Base-by-base conservation (phyloP, 2,113 vertebrate genomes). In the Perognathus longimembris region DNA sequence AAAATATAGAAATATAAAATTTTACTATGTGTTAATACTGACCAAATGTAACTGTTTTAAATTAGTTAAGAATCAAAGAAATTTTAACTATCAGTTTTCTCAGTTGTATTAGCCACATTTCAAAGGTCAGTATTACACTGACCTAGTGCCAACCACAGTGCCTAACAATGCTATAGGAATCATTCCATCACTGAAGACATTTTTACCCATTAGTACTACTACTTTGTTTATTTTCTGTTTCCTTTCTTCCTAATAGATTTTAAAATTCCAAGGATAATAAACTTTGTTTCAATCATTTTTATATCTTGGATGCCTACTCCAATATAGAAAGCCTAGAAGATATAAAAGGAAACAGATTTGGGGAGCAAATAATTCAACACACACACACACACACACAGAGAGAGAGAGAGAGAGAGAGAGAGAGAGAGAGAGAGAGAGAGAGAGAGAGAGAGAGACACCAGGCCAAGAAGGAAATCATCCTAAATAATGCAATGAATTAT, bases 301-400 rank as follows among this genome's bases (percentile, higher is more conserved):
- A 32, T 63, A 42, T 50, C 1, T 30, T 61, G 18, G 3, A 45
- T 64, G 3, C 38, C 66, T 75, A 63, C 4, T 54, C 12, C 1
- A 85, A 73, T 17, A 50, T 11, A 69, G 32, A 90, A 6, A 87
- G 1, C 2, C 3, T 78, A 22, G 22, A 73, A 22, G 20, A 73
- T 70, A 40, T 89, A 74, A 24, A 7, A 70, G 18, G 81, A 64
- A 90, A 54, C 28, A 63, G 32, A 67, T 83, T 93, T 87, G 50
- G 50, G 50, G 50, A 15, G 50, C 15, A 54, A 54, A 54, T 54
- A 54, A 54, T 54, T 54, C 17, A 54, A 54, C 50, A 54, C 50
- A 14, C 78, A 50, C 3, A 66, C 5, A 85, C 9, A 80, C 83
- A 1, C 22, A 50, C 3, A 66, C 5, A 85, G 7, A 80, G 80